Evolutionary conservation across 64 coral and sea anemone species (phyloP).

Genomic region (Pocillopora verrucosa): DNA sequence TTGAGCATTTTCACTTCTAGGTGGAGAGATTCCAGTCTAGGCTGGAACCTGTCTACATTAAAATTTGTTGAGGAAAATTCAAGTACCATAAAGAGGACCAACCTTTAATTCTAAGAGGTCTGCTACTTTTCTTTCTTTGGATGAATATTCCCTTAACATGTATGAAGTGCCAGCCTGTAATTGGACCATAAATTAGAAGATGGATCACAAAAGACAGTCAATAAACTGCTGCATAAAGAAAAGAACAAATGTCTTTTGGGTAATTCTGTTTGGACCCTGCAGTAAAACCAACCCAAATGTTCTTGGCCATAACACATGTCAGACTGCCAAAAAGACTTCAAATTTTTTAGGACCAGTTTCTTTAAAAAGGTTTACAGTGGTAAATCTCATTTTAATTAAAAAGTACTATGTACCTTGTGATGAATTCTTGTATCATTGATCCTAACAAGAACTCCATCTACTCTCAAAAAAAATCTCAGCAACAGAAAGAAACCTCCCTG

Average conservation of each 20-base stretch:
- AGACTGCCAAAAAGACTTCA: too few species aligned
- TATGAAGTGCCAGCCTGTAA: conserved; percentile 76
- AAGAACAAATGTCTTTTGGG: too few species aligned
- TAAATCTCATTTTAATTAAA: background rate
- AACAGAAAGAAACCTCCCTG: conserved; percentile 87
- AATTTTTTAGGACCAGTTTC: too few species aligned
- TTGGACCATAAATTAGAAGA: background rate
- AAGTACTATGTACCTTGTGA: conserved; percentile 65
- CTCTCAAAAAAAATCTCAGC: conserved; percentile 89
- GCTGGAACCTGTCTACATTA: too few species aligned
- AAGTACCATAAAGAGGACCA: background rate
- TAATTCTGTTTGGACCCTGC: too few species aligned
- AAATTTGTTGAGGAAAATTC: background rate
- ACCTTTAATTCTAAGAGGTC: conserved; percentile 75
- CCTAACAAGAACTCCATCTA: conserved; percentile 90
- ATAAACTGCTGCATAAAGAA: background rate
- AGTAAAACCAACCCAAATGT: too few species aligned
- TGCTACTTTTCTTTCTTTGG: conserved; percentile 75
- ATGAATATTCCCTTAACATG: conserved; percentile 88
- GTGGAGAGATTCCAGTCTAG: background rate
- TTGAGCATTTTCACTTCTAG: too few species aligned
- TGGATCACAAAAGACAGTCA: background rate
- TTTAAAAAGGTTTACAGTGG: background rate
- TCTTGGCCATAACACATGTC: too few species aligned
- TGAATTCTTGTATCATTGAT: conserved; percentile 99